Percentiles rank a stretch among this genome's conserved stretches.
phyloP scores from a whole-genome alignment of 2,797 vertebrate genomes.

The Uromys caudimaculatus region DNA sequence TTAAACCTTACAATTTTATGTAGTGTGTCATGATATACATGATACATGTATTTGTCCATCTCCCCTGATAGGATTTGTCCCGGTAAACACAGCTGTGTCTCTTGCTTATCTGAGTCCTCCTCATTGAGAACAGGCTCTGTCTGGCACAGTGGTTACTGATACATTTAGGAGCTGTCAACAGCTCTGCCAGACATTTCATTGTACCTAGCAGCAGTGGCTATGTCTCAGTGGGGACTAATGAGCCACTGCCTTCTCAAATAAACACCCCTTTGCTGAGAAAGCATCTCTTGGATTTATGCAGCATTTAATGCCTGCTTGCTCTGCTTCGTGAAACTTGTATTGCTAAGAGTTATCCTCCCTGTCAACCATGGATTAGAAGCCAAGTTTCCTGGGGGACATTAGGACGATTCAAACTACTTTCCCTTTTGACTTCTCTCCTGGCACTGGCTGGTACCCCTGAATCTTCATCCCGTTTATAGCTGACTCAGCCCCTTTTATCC shows the following conservation, averaged over 20 bases:
- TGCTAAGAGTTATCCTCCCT: not conserved
- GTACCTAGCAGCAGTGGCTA: not conserved
- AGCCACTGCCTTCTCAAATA: not conserved
- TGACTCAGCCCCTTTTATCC: not conserved
- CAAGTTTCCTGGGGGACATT: conserved; percentile 2
- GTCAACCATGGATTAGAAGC: conserved; percentile 11
- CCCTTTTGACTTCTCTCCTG: conserved; percentile 15
- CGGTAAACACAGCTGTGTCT: not conserved
- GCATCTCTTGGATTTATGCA: not conserved
- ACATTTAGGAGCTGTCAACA: not conserved
- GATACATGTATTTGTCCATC: conserved; percentile 3
- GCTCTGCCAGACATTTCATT: conserved; percentile 28
- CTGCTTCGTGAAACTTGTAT: conserved; percentile 23
- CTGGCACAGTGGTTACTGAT: conserved; percentile 15
- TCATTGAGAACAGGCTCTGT: not conserved
- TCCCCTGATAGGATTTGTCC: conserved; percentile 33
- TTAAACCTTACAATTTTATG: conserved; percentile 1
- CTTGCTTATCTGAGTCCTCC: conserved; percentile 34
- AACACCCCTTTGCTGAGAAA: conserved; percentile 38
- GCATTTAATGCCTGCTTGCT: conserved; percentile 31
- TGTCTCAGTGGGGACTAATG: not conserved
- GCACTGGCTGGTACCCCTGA: conserved; percentile 2
- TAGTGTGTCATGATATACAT: not conserved
- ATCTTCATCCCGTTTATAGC: not conserved
- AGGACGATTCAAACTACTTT: conserved; percentile 8